phyloP scores from a whole-genome alignment of 2,797 vertebrate species.

The Pipistrellus pygmaeus region DNA sequence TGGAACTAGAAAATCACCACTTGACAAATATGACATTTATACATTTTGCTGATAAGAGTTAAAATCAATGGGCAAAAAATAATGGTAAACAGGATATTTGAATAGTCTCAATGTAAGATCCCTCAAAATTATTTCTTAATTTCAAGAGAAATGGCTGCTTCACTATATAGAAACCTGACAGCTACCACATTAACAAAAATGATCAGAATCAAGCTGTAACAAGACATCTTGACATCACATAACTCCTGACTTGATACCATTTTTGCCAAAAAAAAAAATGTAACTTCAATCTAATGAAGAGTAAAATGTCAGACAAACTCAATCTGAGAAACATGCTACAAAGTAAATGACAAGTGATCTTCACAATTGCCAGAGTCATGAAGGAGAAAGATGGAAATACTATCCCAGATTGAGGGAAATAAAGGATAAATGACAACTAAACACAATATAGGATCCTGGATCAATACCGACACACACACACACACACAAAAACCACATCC shows the following conservation, averaged over 20 bases:
- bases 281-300: neutral
- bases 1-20: neutral
- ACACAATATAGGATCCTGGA: neutral
- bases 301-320: neutral
- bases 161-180: neutral
- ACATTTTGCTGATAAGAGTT: neutral
- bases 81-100: neutral
- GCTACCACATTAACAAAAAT: neutral
- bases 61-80: neutral
- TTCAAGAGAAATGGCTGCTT: neutral
- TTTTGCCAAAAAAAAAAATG: neutral
- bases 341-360: neutral
- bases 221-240: neutral
- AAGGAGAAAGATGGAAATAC: neutral
- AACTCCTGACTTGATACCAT: neutral
- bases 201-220: neutral
- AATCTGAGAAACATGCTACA: neutral
- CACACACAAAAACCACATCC: neutral
- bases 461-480: neutral
- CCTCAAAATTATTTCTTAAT: neutral
- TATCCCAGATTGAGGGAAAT: neutral
- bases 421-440: neutral
- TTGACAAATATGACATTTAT: slow-evolving; percentile 1
- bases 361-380: neutral
- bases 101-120: slow-evolving; percentile 12